Evolutionary conservation across 2,113 vertebrate species (phyloP).

Genomic region (Dolichallabes microphthalmus): DNA sequence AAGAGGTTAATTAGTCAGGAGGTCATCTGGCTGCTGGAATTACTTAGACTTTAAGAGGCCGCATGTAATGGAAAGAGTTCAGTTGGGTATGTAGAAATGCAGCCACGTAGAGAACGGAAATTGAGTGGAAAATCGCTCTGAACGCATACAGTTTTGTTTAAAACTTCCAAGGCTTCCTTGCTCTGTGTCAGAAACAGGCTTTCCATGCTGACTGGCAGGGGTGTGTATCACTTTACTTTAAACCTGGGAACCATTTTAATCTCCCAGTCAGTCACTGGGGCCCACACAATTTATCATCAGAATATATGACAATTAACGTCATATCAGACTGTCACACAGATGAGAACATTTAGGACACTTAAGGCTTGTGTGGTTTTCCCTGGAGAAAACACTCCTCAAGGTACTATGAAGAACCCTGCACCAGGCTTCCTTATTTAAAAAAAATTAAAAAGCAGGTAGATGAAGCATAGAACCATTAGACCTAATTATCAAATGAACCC

Average conservation of each 20-base stretch:
- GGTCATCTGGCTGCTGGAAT: slow-evolving; percentile 27
- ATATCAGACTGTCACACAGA: slow-evolving; percentile 7
- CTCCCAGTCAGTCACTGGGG: background rate
- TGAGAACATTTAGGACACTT: background rate
- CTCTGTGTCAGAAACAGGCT: slow-evolving; percentile 20
- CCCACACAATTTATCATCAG: slow-evolving; percentile 19
- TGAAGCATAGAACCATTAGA: background rate
- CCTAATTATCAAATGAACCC: background rate
- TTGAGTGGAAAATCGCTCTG: slow-evolving; percentile 28
- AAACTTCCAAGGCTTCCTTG: background rate
- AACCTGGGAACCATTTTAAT: slow-evolving; percentile 36
- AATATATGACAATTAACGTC: background rate
- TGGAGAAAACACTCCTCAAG: no score
- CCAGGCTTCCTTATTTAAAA: background rate
- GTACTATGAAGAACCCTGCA: no score
- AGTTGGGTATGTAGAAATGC: slow-evolving; percentile 46
- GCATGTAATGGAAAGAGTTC: slow-evolving; percentile 18
- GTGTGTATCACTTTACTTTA: slow-evolving; percentile 11
- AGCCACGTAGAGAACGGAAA: slow-evolving; percentile 27
- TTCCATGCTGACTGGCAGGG: slow-evolving; percentile 11
- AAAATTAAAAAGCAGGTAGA: background rate
- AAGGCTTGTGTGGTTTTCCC: background rate
- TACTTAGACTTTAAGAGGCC: slow-evolving; percentile 13
- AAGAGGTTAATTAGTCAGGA: slow-evolving; percentile 8
- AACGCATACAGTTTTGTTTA: slow-evolving; percentile 24